Evolutionary conservation across 1,140 invertebrate species (phyloP).

Genomic region (fruit fly (Drosophila melanogaster)): Release_6_plus_ISO1_MT NC_004354.4:7096501-7097000

Average conservation of each 20-base stretch:
- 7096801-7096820: constrained; percentile 4
- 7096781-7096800: constrained; percentile 55
- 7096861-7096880: constrained; percentile 27
- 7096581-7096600: background rate
- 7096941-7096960: constrained; percentile 13
- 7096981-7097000: constrained; percentile 25
- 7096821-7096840: constrained; percentile 13
- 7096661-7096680: constrained; percentile 13
- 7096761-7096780: constrained; percentile 39
- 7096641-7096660: constrained; percentile 19
- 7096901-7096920: constrained; percentile 13
- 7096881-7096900: constrained; percentile 16
- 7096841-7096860: constrained; percentile 6
- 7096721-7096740: constrained; percentile 21
- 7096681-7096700: constrained; percentile 42
- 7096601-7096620: background rate
- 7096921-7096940: background rate
- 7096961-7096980: constrained; percentile 22
- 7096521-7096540: constrained; percentile 3
- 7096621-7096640: constrained; percentile 12
- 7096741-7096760: background rate
- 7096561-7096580: background rate
- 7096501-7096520: constrained; percentile 30
- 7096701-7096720: background rate
- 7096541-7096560: background rate